phyloP scores from a whole-genome alignment of 2,888 invertebrate genomes.

The Hanleya hanleyi region DNA sequence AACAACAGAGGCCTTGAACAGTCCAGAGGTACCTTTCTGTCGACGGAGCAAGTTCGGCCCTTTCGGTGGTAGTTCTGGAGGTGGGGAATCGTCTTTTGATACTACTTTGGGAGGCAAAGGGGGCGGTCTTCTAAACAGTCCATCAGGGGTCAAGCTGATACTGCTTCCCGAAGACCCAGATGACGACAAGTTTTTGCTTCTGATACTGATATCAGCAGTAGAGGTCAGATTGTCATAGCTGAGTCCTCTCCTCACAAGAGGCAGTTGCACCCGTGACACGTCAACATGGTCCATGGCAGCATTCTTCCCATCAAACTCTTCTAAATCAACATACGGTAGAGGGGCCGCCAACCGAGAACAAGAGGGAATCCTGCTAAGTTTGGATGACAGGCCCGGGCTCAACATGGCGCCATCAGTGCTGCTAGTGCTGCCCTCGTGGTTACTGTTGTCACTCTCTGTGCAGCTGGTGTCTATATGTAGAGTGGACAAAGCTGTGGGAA shows the following conservation, averaged over 20 bases:
- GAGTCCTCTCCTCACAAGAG: neutral
- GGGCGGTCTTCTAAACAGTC: neutral
- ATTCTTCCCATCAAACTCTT: constrained; percentile 55
- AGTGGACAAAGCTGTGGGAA: neutral
- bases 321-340: constrained; percentile 63
- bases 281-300: constrained; percentile 50
- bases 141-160: neutral
- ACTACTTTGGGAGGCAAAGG: neutral
- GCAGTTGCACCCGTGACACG: constrained; percentile 29
- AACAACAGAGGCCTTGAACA: neutral
- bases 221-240: constrained; percentile 18
- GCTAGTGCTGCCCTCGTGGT: neutral
- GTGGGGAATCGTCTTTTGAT: constrained; percentile 40
- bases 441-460: neutral
- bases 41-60: constrained; percentile 41
- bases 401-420: constrained; percentile 16
- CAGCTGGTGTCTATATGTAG: neutral
- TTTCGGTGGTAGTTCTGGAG: constrained; percentile 64
- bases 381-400: constrained; percentile 54
- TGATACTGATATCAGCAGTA: neutral
- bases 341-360: constrained; percentile 55
- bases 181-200: neutral
- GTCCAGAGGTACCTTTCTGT: neutral
- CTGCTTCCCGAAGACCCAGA: neutral
- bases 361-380: constrained; percentile 52